Evolutionary conservation across 2,113 vertebrate genomes (phyloP), one percentile per base, ranked within the genome.

Genomic region (Calypte anna): DNA sequence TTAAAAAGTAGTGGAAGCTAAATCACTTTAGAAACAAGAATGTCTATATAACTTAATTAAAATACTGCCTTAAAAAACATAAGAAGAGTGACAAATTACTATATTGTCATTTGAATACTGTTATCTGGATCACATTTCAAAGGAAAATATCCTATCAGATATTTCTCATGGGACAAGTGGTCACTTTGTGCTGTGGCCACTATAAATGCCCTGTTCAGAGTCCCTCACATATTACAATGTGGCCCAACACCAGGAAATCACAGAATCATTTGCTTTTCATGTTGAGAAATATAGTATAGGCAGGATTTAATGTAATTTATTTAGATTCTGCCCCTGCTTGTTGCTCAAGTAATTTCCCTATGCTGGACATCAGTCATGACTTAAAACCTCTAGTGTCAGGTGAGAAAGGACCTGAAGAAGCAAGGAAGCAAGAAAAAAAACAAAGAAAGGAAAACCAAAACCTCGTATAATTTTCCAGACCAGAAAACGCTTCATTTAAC

Each of bases 321-420:
- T 93, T 50, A n/a, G 38, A 33, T 6, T 38, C 18, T 69, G 8
- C 8, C 15, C 10, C 19, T 48, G 21, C 13, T 54, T 75, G 15
- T 44, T 74, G 25, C 36, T 73, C 19, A 46, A 15, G 24, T 48
- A 53, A 24, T 62, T 91, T 78, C 16, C 61, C 74, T 46, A 51
- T 16, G 17, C 1, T 2, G 1, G 20, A 72, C 82, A 66, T 5
- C 8, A n/a, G 10, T 11, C 12, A 2, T 14, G 50, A 18, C 23
- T 44, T 44, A 13, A 21, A 80, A 21, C 0, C 28, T 67, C 28
- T 43, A 58, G n/a, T 72, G 30, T 2, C 33, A 72, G 36, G 18
- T 66, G 38, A 46, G 27, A 90, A 83, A 61, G 23, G 23, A 36
- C 31, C 6, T 61, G 58, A 62, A 73, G 18, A 69, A 54, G 10